Evolutionary conservation across 2,113 vertebrate species (phyloP).

Genomic region (Thymallus thymallus): DNA sequence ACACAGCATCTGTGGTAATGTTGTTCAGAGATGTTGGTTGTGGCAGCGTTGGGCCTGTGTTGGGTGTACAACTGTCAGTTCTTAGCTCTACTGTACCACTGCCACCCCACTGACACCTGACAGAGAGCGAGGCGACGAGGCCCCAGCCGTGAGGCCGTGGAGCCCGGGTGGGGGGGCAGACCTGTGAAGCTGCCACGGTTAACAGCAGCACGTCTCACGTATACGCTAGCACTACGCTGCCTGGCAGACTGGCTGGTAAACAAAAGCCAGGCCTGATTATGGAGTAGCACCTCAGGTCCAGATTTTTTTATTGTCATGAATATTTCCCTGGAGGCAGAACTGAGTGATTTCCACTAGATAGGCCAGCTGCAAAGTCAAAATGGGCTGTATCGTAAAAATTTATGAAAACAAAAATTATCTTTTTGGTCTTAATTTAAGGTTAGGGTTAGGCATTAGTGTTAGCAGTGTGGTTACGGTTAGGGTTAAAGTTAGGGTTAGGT

Average conservation of each 20-base stretch:
- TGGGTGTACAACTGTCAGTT: neutral
- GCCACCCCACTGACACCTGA: neutral
- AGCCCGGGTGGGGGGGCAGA: conserved; percentile 22
- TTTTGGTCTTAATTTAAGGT: no score
- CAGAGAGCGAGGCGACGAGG: neutral
- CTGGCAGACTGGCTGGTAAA: conserved; percentile 27
- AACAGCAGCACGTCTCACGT: conserved; percentile 40
- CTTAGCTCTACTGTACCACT: neutral
- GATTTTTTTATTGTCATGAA: conserved; percentile 29
- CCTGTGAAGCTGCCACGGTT: conserved; percentile 45
- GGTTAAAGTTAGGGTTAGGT: no score
- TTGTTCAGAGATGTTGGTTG: no score
- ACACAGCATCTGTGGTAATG: no score
- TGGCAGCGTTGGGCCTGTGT: no score
- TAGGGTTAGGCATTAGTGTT: no score
- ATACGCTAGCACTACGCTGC: conserved; percentile 1
- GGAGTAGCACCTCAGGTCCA: conserved; percentile 56
- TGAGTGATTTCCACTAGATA: conserved; percentile 37
- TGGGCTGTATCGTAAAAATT: no score
- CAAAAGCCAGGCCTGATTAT: conserved; percentile 53
- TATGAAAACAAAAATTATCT: no score
- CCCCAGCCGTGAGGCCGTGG: conserved; percentile 11
- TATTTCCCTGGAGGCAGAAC: conserved; percentile 17
- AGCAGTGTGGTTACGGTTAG: no score
- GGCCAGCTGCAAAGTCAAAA: no score